Evolutionary conservation across 2,888 invertebrate species (phyloP), one percentile per base, ranked within the genome.

Genomic region (Sphecodes monilicornis): DNA sequence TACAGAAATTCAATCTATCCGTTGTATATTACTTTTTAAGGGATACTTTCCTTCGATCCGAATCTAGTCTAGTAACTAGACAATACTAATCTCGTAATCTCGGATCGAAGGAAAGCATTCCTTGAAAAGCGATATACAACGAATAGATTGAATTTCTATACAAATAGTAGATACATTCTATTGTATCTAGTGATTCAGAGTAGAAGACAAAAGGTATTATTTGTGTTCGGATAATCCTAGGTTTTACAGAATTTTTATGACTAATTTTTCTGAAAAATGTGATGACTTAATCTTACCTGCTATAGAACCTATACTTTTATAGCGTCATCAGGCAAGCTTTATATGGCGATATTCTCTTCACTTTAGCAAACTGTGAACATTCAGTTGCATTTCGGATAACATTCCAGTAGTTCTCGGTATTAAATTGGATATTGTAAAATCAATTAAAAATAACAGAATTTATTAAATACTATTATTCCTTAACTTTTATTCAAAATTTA

Each of bases 101-200:
- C n/a, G n/a, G n/a, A n/a, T n/a, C n/a, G n/a, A n/a, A n/a, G n/a
- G n/a, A n/a, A n/a, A n/a, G n/a, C n/a, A n/a, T n/a, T n/a, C n/a
- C n/a, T n/a, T n/a, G n/a, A n/a, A n/a, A n/a, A n/a, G n/a, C n/a
- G n/a, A n/a, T n/a, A n/a, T n/a, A n/a, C n/a, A n/a, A n/a, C n/a
- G n/a, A n/a, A n/a, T n/a, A n/a, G n/a, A n/a, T n/a, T n/a, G n/a
- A n/a, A n/a, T n/a, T n/a, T n/a, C n/a, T n/a, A n/a, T n/a, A n/a
- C n/a, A n/a, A n/a, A n/a, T n/a, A n/a, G n/a, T n/a, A n/a, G n/a
- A n/a, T n/a, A n/a, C n/a, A n/a, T n/a, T n/a, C n/a, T n/a, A n/a
- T n/a, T n/a, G n/a, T n/a, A n/a, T 32, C 18, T 10, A 43, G 41
- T 73, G 73, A 83, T 3, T 77, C 72, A 76, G 26, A 29, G 16